A percentile compares a stretch with the other conserved stretches of the same genome.
phyloP scores from a whole-genome alignment of 2,797 vertebrate species.

The Aeoliscus strigatus region DNA sequence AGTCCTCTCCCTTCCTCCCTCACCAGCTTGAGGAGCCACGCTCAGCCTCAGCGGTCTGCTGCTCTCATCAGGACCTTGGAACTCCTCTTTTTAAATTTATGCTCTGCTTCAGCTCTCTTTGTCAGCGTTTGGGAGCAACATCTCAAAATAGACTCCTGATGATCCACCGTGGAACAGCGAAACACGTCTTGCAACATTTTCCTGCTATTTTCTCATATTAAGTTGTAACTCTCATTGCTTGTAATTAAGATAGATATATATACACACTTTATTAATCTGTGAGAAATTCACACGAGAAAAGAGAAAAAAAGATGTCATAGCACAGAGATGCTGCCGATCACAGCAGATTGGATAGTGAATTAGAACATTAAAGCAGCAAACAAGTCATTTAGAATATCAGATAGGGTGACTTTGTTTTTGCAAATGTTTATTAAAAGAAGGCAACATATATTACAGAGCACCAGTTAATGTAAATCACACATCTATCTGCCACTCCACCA shows the following conservation, averaged over 20 bases:
- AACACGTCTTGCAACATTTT: conserved; percentile 8
- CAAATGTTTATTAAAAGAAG: conserved; percentile 36
- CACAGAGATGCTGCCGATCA: too few relatives aligned
- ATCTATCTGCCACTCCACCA: too few relatives aligned
- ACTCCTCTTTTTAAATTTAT: conserved; percentile 30
- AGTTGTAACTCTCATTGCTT: too few relatives aligned
- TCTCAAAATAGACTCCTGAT: conserved; percentile 10
- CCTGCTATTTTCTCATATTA: background rate
- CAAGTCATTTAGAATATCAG: background rate
- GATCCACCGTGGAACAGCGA: conserved; percentile 20
- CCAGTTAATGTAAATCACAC: background rate
- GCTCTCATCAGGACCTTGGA: conserved; percentile 59
- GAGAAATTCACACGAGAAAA: too few relatives aligned
- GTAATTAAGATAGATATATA: too few relatives aligned
- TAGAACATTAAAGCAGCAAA: too few relatives aligned
- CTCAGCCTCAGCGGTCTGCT: conserved; percentile 46
- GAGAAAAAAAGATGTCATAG: too few relatives aligned
- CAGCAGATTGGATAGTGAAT: too few relatives aligned
- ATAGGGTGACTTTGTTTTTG: background rate
- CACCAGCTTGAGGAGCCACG: conserved; percentile 9
- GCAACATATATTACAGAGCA: background rate
- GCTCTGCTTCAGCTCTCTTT: conserved; percentile 23
- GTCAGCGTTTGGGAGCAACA: conserved; percentile 16
- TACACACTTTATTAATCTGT: too few relatives aligned
- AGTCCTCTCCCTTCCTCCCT: conserved; percentile 15